phyloP scores from a whole-genome alignment of 2,113 vertebrate species.

The Paradoxurus hermaphroditus region DNA sequence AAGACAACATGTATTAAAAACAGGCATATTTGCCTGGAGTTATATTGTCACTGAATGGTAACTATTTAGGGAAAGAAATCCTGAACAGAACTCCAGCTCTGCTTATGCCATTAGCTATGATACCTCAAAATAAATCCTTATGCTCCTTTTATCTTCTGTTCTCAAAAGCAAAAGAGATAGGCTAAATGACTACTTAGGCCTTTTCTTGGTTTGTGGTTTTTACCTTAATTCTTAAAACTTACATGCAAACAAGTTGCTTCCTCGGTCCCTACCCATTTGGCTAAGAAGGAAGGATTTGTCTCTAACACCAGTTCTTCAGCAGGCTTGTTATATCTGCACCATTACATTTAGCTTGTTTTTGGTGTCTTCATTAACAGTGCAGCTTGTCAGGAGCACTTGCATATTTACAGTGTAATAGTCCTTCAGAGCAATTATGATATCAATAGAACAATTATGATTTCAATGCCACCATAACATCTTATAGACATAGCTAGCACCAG shows the following conservation, averaged over 20 bases:
- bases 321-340: not conserved
- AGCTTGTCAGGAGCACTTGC: constrained; percentile 23
- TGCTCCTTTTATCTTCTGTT: not conserved
- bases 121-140: not conserved
- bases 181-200: not conserved
- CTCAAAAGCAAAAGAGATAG: not conserved
- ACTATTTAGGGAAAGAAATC: not conserved
- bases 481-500: constrained; percentile 40
- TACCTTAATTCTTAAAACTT: constrained; percentile 29
- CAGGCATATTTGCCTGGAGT: not conserved
- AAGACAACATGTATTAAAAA: not conserved
- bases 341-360: not conserved
- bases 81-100: not conserved
- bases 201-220: not conserved
- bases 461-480: constrained; percentile 48
- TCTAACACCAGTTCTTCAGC: not conserved
- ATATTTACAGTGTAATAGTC: constrained; percentile 48
- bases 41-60: not conserved
- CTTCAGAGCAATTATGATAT: constrained; percentile 43
- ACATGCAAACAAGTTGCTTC: not conserved
- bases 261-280: not conserved
- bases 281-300: not conserved
- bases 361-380: not conserved
- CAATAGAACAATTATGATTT: constrained; percentile 54
- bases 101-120: not conserved